A percentile compares a stretch with the other conserved stretches of the same genome.
Conservation (phyloP, 1,140 invertebrate genomes). For the Dolichoris vasculosae region DNA sequence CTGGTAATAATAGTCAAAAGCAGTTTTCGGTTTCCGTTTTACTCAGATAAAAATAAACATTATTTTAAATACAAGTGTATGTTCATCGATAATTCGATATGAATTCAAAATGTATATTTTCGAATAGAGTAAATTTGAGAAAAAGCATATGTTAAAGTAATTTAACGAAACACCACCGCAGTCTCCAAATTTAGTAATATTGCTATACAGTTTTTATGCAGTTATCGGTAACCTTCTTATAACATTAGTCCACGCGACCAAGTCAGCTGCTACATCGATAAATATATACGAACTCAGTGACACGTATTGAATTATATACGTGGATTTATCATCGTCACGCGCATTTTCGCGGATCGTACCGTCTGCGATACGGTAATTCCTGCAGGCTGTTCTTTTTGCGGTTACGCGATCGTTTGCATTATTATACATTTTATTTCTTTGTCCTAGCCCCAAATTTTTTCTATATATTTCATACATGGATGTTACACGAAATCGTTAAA, state of each 20-base stretch:
- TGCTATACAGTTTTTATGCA: not conserved
- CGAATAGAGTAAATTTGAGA: not conserved
- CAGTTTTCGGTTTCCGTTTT: too few relatives aligned
- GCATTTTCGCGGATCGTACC: constrained; percentile 53
- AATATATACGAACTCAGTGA: not conserved
- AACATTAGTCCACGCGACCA: not conserved
- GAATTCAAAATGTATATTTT: too few relatives aligned
- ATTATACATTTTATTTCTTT: constrained; percentile 9
- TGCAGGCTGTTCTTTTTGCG: constrained; percentile 56
- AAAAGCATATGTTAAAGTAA: not conserved
- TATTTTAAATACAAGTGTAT: too few relatives aligned
- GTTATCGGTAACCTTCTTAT: not conserved
- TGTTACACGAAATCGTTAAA: not conserved
- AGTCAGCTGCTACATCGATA: constrained; percentile 17
- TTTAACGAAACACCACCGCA: too few relatives aligned
- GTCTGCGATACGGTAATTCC: constrained; percentile 62
- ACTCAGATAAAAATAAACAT: too few relatives aligned
- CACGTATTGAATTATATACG: constrained; percentile 40
- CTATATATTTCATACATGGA: not conserved
- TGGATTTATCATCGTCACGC: constrained; percentile 73
- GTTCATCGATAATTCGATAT: too few relatives aligned
- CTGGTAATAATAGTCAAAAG: too few relatives aligned
- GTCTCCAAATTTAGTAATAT: too few relatives aligned
- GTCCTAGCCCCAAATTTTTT: not conserved
- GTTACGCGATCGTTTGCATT: not conserved